Base-by-base conservation (phyloP, 2,797 vertebrate species). In the Aselliscus stoliczkanus region DNA sequence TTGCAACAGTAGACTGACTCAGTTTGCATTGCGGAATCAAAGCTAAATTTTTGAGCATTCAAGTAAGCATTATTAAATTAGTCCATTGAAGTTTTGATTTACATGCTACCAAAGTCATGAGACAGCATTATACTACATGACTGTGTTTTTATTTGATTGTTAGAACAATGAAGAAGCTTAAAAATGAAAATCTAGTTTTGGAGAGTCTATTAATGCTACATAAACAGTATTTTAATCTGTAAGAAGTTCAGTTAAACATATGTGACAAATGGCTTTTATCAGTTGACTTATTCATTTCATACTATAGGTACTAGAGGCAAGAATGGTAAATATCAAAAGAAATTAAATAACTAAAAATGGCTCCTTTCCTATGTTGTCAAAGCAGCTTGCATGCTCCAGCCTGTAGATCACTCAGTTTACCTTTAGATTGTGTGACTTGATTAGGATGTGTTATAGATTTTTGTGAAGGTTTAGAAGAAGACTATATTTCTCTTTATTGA, bases 361-460 rank as follows among this genome's bases (percentile, higher is more conserved):
- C 37, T 89, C 84, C 69, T 81, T 96, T 95, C 94, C 85, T 54
- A 15, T 73, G 96, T 88, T 88, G 95, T 96, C 95, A 94, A 64
- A 96, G 87, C 88, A 80, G 25, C 60, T 65, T 52, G 87, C 70
- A 0, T 17, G 18, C 77, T 69, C 31, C 23, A 29, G 58, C 31
- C 50, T 60, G 23, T 17, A 56, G 84, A 79, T 85, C 3, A 1
- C 67, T 72, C 21, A 60, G 72, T 58, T 52, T 90, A 3, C 50
- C 69, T 88, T 88, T 88, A 89, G 73, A 96, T 60, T 96, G 69
- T 89, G 86, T 29, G 84, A 91, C 94, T 97, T 98, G 97, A 95
- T 97, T 95, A 95, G 97, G 95, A 92, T 95, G 88, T 94, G 79
- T 17, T 96, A 96, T 92, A 94, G 97, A 96, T 98, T 98, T 98